Conservation (phyloP, 2,797 vertebrate species). For the Lophius americanus region DNA sequence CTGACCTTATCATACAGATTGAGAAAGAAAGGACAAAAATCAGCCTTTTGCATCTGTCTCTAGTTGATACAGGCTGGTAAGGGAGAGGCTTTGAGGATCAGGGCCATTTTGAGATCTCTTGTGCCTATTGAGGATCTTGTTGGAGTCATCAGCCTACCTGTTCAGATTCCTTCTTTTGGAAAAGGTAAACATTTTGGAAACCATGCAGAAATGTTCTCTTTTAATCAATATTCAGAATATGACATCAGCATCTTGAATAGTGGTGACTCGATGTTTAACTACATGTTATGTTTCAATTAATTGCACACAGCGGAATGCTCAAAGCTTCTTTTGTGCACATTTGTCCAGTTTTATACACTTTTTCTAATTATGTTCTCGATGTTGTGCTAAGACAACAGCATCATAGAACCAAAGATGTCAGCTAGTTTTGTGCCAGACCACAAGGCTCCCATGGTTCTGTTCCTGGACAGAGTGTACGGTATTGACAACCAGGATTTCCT, state of each 20-base stretch:
- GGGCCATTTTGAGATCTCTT: constrained; percentile 93
- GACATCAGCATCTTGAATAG: neutral
- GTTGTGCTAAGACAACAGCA: constrained; percentile 83
- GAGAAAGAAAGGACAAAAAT: neutral
- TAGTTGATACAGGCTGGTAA: constrained; percentile 95
- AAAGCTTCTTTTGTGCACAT: neutral
- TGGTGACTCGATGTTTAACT: neutral
- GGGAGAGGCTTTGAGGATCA: constrained; percentile 92
- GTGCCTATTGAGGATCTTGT: constrained; percentile 94
- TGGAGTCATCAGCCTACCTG: constrained; percentile 91
- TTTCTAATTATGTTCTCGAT: constrained; percentile 8
- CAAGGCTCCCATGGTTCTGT: constrained; percentile 95
- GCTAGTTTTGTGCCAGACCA: constrained; percentile 96
- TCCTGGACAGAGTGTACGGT: constrained; percentile 95
- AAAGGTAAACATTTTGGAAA: constrained; percentile 81
- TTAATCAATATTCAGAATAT: neutral
- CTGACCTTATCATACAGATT: neutral
- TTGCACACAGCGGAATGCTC: neutral
- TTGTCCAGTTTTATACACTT: neutral
- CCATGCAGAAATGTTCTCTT: neutral
- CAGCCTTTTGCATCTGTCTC: constrained; percentile 26
- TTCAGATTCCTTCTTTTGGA: constrained; percentile 92
- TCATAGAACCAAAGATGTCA: constrained; percentile 95
- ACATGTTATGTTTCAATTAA: neutral
- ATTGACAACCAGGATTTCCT: constrained; percentile 96